Percentiles rank a stretch among this genome's conserved stretches.
phyloP scores from a whole-genome alignment of 2,888 invertebrate species.

The Dicyrtomina minuta region DNA sequence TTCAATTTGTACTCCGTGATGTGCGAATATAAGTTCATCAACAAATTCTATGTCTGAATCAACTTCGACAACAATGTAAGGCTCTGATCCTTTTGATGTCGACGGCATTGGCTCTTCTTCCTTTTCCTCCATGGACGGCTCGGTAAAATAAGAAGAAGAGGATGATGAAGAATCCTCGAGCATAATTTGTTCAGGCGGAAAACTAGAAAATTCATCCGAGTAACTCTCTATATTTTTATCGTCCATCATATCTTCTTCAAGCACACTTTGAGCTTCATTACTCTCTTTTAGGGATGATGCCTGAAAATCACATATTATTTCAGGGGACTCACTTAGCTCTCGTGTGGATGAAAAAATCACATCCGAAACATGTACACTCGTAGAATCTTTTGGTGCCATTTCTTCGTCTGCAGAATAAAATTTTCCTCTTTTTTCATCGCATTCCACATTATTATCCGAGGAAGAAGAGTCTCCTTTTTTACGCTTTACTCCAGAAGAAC shows the following conservation, averaged over 20 bases:
- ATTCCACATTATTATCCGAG: not conserved
- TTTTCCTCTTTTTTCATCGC: not conserved
- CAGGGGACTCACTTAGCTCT: constrained; percentile 10
- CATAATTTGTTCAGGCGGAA: not conserved
- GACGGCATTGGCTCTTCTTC: constrained; percentile 16
- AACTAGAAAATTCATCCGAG: not conserved
- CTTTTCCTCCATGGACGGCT: not conserved
- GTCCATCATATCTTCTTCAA: not conserved
- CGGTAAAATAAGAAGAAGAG: not conserved
- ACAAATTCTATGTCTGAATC: constrained; percentile 50
- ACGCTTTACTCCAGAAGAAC: not conserved
- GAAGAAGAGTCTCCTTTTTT: not conserved
- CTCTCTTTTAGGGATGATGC: no score
- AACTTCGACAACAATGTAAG: constrained; percentile 42
- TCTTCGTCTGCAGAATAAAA: not conserved
- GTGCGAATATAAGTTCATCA: constrained; percentile 41
- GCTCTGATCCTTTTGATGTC: constrained; percentile 4
- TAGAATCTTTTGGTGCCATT: not conserved
- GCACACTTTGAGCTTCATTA: not conserved
- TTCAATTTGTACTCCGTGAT: constrained; percentile 43
- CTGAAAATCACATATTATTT: constrained; percentile 12
- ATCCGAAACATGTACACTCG: not conserved
- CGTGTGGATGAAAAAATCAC: not conserved
- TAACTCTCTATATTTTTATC: not conserved
- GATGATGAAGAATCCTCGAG: not conserved